Evolutionary conservation across 2,113 vertebrate species (phyloP), one percentile per base, ranked within the genome.

Genomic region (Isurus oxyrinchus): DNA sequence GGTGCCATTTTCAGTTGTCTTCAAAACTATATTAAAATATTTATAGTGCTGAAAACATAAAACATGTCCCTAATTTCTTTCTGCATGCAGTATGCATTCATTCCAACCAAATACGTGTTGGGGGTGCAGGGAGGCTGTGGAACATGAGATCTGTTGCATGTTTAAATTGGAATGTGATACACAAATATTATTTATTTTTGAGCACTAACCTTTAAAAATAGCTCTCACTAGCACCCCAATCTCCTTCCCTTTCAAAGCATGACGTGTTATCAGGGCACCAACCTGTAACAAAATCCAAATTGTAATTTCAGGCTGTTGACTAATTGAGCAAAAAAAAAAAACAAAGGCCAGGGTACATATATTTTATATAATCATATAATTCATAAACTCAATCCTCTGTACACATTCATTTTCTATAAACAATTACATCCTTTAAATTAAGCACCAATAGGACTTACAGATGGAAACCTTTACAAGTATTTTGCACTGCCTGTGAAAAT

Each of bases 121-220:
- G 44, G 8, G 84, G 1, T 13, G 5, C 5, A 19, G 19, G 21
- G 16, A 14, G 63, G 1, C 19, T 66, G 13, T 53, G 49, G 44
- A 55, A 76, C 31, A 35, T 2, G 10, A 1, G 11, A 94, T 40
- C 35, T 94, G 35, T 63, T n/a, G n/a, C 59, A 63, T 21, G 16
- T 3, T 59, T 40, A 81, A 57, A 23, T 10, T 25, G 94, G 94
- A 31, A 95, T 2, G 8, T 40, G 8, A n/a, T 69, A n/a, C 7
- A n/a, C 44, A 40, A 95, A 63, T 63, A n/a, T 49, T 66, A 7
- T 95, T 27, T 66, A 55, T 61, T 7, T 61, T 95, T 95, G 59
- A 94, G 25, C 55, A 57, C 96, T 96, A 97, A 99, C 99, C 99
- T 99, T 97, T 98, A 96, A 99, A 98, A 97, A 99, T 98, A 96